Evolutionary conservation across 2,888 invertebrate genomes (phyloP), one percentile per base, ranked within the genome.

Genomic region (Zygothrica quintamaculata): DNA sequence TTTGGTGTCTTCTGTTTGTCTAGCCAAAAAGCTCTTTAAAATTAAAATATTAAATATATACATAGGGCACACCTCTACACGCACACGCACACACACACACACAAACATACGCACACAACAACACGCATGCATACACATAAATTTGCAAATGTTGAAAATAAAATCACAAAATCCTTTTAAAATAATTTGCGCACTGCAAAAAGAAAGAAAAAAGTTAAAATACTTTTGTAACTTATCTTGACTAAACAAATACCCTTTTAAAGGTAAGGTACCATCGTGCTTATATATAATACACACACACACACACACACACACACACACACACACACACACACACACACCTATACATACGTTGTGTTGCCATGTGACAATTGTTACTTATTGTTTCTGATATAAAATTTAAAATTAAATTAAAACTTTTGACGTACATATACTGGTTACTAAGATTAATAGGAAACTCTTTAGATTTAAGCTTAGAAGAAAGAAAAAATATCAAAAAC

Each of bases 101-200:
- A 57, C 36, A 18, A 4, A 6, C 26, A 8, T 8, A 29, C 16
- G 50, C 31, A 39, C 36, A 37, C 34, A 44, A 46, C 33, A 34
- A 48, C 11, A 11, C 16, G 26, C 9, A 29, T 2, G 29, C 9
- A 29, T 36, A 26, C 8, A 42, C 34, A 26, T 6, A 40, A 47
- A 47, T 53, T 57, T 57, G 58, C 42, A 29, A 58, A 50, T 72
- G 74, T 53, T 67, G 26, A 78, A 60, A 69, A 60, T 43, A 57
- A 58, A 70, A 69, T 47, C 37, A 51, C 47, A 67, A 74, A 80
- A 80, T 80, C 80, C 80, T 84, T 80, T 86, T 86, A 84, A 86
- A 80, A 80, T 80, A 80, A 86, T 84, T 86, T 80, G 58, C 71
- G 43, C 65, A 62, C 60, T 46, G 55, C 44, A 43, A 25, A 53